Base-by-base conservation (phyloP, 1,140 invertebrate genomes). In the Leptinotarsa texana region DNA sequence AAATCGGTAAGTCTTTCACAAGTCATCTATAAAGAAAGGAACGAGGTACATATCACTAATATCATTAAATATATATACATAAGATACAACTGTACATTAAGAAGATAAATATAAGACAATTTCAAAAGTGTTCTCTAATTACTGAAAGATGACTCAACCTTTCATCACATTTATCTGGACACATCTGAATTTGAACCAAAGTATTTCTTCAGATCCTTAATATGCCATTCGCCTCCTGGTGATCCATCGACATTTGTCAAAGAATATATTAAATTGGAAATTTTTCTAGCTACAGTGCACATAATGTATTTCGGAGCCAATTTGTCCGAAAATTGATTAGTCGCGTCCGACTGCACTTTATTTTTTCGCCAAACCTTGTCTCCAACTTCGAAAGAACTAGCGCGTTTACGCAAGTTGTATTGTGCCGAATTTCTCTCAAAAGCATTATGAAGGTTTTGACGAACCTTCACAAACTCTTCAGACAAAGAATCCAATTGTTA, bases 191-290 rank as follows among this genome's bases (percentile, higher is more conserved):
- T 33, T 33, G 27, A 33, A 33, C 27, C 27, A 6, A 33, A 1
- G 65, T 75, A 75, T 21, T 27, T 48, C 21, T 76, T 73, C n/a
- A 76, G 51, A 17, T 76, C 75, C 62, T 74, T 73, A 51, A 73
- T 63, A 22, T 76, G 72, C 71, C 75, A 76, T 5, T 72, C 51
- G 17, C 72, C 65, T 3, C 18, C 51, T 17, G 49, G 17, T 1
- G 57, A 15, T 15, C 57, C 13, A 57, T 65, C 70, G 17, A 8
- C 17, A 62, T 62, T 21, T 13, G 0, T 47, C 4, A 76, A 63
- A 47, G 17, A 13, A 69, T 74, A 76, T 42, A 65, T 63, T 22
- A 70, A 0, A 3, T 27, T 22, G 15, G 33, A 69, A 13, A 33
- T 2, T 65, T 74, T 67, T 33, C 27, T 71, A 1, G 33, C 13